phyloP scores from a whole-genome alignment of 2,113 vertebrate genomes.

The Channa maculata region DNA sequence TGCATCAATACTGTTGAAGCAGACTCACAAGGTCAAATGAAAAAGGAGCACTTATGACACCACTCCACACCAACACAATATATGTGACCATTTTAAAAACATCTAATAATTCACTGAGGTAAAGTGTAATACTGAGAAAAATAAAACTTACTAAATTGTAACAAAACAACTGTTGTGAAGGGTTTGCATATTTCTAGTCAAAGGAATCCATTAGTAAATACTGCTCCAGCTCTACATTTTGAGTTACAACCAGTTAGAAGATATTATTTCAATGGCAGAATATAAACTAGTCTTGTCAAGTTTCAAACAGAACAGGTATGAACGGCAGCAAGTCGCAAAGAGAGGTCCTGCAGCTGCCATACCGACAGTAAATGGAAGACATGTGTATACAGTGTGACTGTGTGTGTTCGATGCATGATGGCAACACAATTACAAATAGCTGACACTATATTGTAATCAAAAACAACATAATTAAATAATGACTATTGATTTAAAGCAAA shows the following conservation, averaged over 20 bases:
- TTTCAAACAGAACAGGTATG: slow-evolving; percentile 7
- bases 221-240: slow-evolving; percentile 14
- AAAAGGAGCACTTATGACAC: neutral
- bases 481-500: neutral
- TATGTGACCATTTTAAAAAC: slow-evolving; percentile 2
- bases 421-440: slow-evolving; percentile 7
- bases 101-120: slow-evolving; percentile 19
- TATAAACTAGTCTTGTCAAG: neutral
- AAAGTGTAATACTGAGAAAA: slow-evolving; percentile 33
- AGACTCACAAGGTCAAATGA: neutral
- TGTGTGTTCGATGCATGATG: neutral
- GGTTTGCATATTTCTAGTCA: slow-evolving; percentile 40
- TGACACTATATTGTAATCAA: neutral
- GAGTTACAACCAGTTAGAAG: slow-evolving; percentile 6
- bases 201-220: slow-evolving; percentile 8
- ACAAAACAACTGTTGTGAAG: neutral
- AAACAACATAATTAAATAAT: neutral
- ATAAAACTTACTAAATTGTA: neutral
- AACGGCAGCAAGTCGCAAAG: neutral
- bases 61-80: slow-evolving; percentile 8
- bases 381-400: neutral
- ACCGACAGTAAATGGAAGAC: slow-evolving; percentile 54
- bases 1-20: slow-evolving; percentile 19
- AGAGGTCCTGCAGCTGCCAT: slow-evolving; percentile 12
- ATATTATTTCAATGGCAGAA: neutral